Conservation (phyloP, 2,888 invertebrate genomes). For the Strigamia transsilvanica region DNA sequence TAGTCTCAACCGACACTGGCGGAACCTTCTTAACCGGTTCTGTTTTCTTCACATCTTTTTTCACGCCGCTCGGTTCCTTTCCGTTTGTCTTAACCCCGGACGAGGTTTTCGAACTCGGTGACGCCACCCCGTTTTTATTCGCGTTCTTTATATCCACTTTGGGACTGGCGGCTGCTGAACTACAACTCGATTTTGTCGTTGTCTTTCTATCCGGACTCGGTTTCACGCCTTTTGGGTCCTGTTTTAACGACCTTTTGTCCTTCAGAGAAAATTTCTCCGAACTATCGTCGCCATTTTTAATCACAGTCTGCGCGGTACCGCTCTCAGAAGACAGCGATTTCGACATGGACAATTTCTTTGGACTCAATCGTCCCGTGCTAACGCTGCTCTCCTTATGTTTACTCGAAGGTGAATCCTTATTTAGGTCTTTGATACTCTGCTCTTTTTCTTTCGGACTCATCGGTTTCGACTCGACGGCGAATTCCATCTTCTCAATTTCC, state of each 20-base stretch:
- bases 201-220: slow-evolving; percentile 50
- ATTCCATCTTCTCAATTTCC: slow-evolving; percentile 43
- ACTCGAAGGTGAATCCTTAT: slow-evolving; percentile 39
- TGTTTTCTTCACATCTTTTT: slow-evolving; percentile 50
- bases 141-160: slow-evolving; percentile 15
- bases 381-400: slow-evolving; percentile 50
- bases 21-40: slow-evolving; percentile 38
- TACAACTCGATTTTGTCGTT: background rate
- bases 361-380: background rate
- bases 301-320: background rate
- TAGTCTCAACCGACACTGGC: background rate
- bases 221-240: slow-evolving; percentile 35
- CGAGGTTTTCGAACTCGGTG: slow-evolving; percentile 12
- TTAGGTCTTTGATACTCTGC: background rate
- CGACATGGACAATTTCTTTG: slow-evolving; percentile 17
- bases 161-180: slow-evolving; percentile 33
- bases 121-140: background rate
- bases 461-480: background rate
- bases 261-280: slow-evolving; percentile 16
- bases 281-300: slow-evolving; percentile 26
- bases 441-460: slow-evolving; percentile 53
- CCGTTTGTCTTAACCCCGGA: background rate
- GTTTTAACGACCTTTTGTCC: slow-evolving; percentile 46
- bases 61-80: slow-evolving; percentile 9
- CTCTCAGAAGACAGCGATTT: slow-evolving; percentile 21